Base-by-base conservation (phyloP, 2,888 invertebrate genomes). In the Chalcis sispes region DNA sequence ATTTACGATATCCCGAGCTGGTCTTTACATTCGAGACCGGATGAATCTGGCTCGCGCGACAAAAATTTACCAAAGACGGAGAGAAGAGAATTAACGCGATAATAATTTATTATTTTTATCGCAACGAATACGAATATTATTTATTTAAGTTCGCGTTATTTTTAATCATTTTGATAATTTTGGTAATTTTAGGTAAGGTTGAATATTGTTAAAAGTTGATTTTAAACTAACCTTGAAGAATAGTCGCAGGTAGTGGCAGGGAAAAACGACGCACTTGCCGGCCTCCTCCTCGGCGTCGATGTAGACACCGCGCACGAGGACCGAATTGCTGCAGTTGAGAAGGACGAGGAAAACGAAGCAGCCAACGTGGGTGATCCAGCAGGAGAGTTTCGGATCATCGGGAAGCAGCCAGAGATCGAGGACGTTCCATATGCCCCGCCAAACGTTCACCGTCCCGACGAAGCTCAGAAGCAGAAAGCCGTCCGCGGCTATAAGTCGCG, bases 401-500 rank as follows among this genome's bases (percentile, higher is more conserved):
- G 91, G 83, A 85, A 90, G 78, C 79, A 96, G 92, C 88, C 95
- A 95, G 46, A 94, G 89, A 88, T 96, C 95, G 27, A 96, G 90
- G 72, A 95, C 88, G 79, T 93, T 94, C 96, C 96, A 96, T 72
- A 96, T 92, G 15, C 96, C 96, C 58, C 96, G 91, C 96, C 96
- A 96, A 13, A 96, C 94, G 87, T 96, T 96, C 67, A 96, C 94
- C 0, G 95, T 95, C 15, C 95, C 95, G 78, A 94, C 87, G 85
- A 95, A 94, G 48, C 94, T 94, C 79, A 95, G 89, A 77, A 96
- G 90, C 78, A 95, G 92, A 89, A 95, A 95, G 13, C 93, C 86
- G 85, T 96, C 96, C 25, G 95, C 95, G 0, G 93, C 90, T 42
- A 94, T 85, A 27, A 96, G 89, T 77, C 95, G 90, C 10, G 91